Evolutionary conservation across 2,797 vertebrate genomes (phyloP), one percentile per base, ranked within the genome.

Genomic region (Etheostoma nigrum): DNA sequence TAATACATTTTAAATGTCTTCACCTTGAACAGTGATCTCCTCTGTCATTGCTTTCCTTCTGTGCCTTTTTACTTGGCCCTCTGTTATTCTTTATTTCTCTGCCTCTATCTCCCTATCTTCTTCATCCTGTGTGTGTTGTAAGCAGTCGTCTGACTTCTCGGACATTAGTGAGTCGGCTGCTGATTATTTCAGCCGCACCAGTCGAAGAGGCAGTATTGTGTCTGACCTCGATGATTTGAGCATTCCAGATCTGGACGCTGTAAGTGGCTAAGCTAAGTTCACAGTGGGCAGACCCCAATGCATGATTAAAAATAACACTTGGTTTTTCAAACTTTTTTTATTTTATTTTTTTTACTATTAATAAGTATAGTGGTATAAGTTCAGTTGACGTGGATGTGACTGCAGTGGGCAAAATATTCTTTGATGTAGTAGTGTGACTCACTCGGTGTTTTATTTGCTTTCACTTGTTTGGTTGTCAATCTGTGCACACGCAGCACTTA

Each of bases 161-260:
- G 95, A 95, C 90, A 94, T 94, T 87, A 98, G 95, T 74, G 97
- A 97, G 91, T 97, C 96, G 45, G 95, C 97, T 19, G 98, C 98
- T 65, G 98, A 99, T 92, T 99, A 97, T 96, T 99, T 99, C 78
- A 97, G 98, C 87, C 96, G 96, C 87, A 96, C 96, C 89, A 97
- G 93, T 93, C 96, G 94, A 88, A 96, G 97, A 89, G 97, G 97
- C 91, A 99, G 98, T 59, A 87, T 98, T 84, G 96, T 99, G 89
- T 99, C 97, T 5, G 96, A 99, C 92, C 91, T 96, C 63, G 97
- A 98, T 82, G 97, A 97, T 84, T 84, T 95, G 94, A 93, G 95
- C 89, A 94, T 95, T 91, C 96, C 96, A 62, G 96, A 97, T 89
- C 83, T 96, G 92, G 95, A 95, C 85, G 91, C 92, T 54, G 97